phyloP scores from a whole-genome alignment of 2,888 invertebrate genomes.

The Rhingia rostrata region DNA sequence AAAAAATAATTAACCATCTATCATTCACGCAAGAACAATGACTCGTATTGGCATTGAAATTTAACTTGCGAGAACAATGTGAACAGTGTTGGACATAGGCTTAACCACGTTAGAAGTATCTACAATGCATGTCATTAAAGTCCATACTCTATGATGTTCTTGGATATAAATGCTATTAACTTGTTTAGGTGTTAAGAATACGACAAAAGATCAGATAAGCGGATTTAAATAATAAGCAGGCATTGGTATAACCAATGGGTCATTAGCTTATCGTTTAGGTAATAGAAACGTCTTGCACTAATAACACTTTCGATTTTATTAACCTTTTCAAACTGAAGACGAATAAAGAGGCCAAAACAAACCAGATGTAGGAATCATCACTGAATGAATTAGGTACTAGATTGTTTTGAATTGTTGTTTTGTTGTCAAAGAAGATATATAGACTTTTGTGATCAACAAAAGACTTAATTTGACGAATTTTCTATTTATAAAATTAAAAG shows the following conservation, averaged over 20 bases:
- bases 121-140: slow-evolving; percentile 24
- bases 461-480: slow-evolving; percentile 7
- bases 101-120: slow-evolving; percentile 20
- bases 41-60: slow-evolving; percentile 58
- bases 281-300: not conserved
- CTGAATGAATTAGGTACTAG: not conserved
- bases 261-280: slow-evolving; percentile 12
- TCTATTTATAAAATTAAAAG: slow-evolving; percentile 1
- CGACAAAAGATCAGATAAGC: slow-evolving; percentile 25
- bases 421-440: not conserved
- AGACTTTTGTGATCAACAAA: not conserved
- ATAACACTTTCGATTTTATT: slow-evolving; percentile 39
- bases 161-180: slow-evolving; percentile 10
- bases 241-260: slow-evolving; percentile 17
- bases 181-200: slow-evolving; percentile 8
- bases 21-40: slow-evolving; percentile 59
- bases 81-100: slow-evolving; percentile 21
- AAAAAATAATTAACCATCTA: slow-evolving; percentile 23
- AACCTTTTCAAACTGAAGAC: not conserved
- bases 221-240: slow-evolving; percentile 12
- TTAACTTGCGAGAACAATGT: slow-evolving; percentile 39
- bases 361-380: not conserved
- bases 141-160: slow-evolving; percentile 9
- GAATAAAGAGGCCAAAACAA: not conserved
- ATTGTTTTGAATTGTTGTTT: not conserved